A percentile compares a stretch with the other conserved stretches of the same genome.
Evolutionary conservation across 2,797 vertebrate species (phyloP).

Genomic region (Melanotaenia parkinsoni): DNA sequence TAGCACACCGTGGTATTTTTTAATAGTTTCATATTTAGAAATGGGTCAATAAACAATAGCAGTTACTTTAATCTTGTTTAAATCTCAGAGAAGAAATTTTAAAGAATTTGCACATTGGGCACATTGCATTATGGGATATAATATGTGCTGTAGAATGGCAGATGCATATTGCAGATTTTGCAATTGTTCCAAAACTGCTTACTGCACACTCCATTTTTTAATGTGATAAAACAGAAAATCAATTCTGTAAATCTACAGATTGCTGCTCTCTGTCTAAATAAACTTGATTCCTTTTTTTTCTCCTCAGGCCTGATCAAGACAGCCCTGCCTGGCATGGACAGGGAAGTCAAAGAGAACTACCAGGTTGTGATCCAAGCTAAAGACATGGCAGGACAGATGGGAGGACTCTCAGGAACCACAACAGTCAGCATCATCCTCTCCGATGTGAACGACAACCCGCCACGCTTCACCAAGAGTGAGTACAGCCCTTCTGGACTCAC

Average conservation of each 20-base stretch:
- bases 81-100: too few relatives aligned
- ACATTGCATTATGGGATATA: neutral
- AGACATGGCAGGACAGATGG: conserved; percentile 98
- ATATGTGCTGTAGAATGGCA: neutral
- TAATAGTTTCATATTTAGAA: too few relatives aligned
- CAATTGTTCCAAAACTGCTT: too few relatives aligned
- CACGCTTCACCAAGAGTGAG: conserved; percentile 93
- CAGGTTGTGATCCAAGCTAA: conserved; percentile 98
- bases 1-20: neutral
- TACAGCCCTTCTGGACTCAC: conserved; percentile 41
- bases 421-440: conserved; percentile 92
- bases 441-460: conserved; percentile 95
- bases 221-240: neutral
- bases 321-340: conserved; percentile 93
- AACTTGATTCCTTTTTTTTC: neutral
- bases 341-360: conserved; percentile 92
- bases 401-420: conserved; percentile 93
- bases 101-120: too few relatives aligned
- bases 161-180: neutral
- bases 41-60: too few relatives aligned
- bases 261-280: neutral
- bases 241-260: neutral
- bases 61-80: too few relatives aligned
- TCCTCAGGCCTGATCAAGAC: conserved; percentile 92
- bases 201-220: neutral